phyloP scores from a whole-genome alignment of 2,888 invertebrate genomes.

The Caenorhabditis sp. region DNA sequence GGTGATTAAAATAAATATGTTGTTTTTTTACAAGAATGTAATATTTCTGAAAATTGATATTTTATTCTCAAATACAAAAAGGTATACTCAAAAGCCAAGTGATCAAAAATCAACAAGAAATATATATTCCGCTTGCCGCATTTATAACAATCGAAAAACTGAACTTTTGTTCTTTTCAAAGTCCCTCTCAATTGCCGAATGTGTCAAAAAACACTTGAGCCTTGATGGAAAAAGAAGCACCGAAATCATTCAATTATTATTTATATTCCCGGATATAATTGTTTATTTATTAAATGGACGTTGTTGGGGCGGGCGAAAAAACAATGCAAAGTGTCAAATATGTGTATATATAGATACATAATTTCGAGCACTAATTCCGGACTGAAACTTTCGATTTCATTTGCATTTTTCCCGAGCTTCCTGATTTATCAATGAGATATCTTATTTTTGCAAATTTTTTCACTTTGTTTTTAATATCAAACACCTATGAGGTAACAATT shows the following conservation, averaged over 20 bases:
- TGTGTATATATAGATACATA: slow-evolving; percentile 45
- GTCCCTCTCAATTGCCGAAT: background rate
- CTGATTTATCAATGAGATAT: background rate
- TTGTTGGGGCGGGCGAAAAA: slow-evolving; percentile 14
- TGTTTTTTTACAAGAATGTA: too few species aligned
- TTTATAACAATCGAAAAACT: background rate
- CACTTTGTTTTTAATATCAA: background rate
- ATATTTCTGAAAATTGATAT: too few species aligned
- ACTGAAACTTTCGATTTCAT: slow-evolving; percentile 18
- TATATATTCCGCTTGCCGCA: background rate
- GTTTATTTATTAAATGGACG: background rate
- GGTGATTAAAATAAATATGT: too few species aligned
- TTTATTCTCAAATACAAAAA: too few species aligned
- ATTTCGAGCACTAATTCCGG: slow-evolving; percentile 20
- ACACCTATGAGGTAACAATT: background rate
- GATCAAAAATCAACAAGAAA: too few species aligned
- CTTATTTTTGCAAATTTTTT: background rate
- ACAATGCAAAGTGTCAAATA: slow-evolving; percentile 49
- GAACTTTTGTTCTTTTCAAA: background rate
- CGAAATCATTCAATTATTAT: background rate
- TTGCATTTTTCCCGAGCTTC: background rate
- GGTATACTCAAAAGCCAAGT: too few species aligned
- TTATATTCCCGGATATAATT: slow-evolving; percentile 1
- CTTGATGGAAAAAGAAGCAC: background rate
- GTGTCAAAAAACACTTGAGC: background rate